Percentiles rank a stretch among this genome's conserved stretches.
phyloP scores from a whole-genome alignment of 2,113 vertebrate species.

The Amphiprion ocellaris region DNA sequence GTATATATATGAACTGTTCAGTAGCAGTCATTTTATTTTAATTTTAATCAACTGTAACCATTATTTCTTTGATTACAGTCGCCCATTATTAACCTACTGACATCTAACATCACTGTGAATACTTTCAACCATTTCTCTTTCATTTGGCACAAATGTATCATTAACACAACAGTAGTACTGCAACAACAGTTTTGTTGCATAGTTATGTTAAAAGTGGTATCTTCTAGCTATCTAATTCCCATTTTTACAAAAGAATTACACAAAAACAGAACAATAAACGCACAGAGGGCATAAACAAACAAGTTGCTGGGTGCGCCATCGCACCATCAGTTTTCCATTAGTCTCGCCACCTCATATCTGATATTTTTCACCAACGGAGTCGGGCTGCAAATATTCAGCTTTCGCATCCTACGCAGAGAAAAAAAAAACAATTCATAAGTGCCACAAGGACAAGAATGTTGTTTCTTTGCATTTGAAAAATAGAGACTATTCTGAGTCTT shows the following conservation, averaged over 20 bases:
- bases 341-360: constrained; percentile 40
- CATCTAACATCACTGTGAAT: not conserved
- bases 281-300: constrained; percentile 36
- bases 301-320: constrained; percentile 23
- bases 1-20: not conserved
- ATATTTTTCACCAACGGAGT: constrained; percentile 21
- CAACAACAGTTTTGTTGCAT: constrained; percentile 7
- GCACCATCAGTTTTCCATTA: constrained; percentile 54
- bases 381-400: constrained; percentile 16
- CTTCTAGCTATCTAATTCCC: not conserved
- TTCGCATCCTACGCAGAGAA: not conserved
- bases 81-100: not conserved
- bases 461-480: not conserved
- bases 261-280: constrained; percentile 59
- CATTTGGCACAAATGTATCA: constrained; percentile 10
- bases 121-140: constrained; percentile 15
- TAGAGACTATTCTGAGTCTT: not conserved
- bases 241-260: constrained; percentile 15
- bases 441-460: not conserved
- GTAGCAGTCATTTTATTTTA: not conserved
- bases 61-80: constrained; percentile 19
- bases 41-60: constrained; percentile 4
- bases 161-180: not conserved
- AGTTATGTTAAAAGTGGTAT: not conserved
- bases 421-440: constrained; percentile 2